These are phyloP conservation scores for Dendrocopos noguchii DNA, from an alignment of 2,113 vertebrate genomes.

Conservation along the genomic window DNA sequence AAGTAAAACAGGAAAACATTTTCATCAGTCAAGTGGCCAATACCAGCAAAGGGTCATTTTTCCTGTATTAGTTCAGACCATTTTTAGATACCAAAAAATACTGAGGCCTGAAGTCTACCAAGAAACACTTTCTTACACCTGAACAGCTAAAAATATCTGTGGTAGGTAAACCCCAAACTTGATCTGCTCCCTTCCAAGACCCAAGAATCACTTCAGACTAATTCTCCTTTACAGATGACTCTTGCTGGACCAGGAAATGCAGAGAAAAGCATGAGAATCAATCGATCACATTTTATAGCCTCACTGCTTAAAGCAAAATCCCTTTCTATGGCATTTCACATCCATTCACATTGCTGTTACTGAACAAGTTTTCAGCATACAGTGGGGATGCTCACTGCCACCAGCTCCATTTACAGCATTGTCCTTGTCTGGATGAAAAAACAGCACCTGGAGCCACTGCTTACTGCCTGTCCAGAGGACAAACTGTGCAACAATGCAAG, in stretches of 20 bases:
- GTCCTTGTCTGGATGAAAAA: neutral
- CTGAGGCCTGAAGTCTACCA: neutral
- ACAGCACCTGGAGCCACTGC: neutral
- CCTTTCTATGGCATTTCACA: neutral
- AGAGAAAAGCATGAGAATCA: neutral
- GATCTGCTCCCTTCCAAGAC: neutral
- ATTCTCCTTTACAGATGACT: neutral
- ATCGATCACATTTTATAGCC: neutral
- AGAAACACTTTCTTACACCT: neutral
- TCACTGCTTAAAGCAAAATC: neutral
- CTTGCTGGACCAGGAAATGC: neutral
- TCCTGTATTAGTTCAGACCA: neutral
- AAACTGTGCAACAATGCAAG: neutral
- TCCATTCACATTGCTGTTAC: accelerated
- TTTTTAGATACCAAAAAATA: neutral
- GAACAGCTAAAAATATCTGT: neutral
- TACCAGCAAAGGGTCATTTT: neutral
- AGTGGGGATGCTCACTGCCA: neutral
- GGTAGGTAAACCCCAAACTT: neutral
- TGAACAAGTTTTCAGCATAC: neutral
- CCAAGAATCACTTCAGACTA: neutral
- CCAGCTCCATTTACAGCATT: neutral
- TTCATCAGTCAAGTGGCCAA: neutral
- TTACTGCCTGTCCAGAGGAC: neutral
- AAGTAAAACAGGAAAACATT: neutral